A percentile compares a stretch with the other conserved stretches of the same genome.
phyloP scores from a whole-genome alignment of 1,140 invertebrate species.

The Galleria mellonella region DNA sequence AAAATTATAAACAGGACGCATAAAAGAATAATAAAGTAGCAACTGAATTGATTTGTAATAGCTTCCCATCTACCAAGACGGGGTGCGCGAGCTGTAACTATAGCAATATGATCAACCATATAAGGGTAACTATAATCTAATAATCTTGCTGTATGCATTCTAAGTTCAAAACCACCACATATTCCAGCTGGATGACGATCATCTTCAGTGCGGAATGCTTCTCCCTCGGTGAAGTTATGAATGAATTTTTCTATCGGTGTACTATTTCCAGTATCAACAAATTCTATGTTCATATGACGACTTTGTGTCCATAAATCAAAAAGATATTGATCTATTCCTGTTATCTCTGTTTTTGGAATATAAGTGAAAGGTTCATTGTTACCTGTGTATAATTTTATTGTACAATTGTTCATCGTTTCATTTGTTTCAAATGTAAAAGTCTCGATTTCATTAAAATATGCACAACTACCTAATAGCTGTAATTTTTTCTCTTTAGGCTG shows the following conservation, averaged over 20 bases:
- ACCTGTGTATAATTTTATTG: slow-evolving; percentile 2
- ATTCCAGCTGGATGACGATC: slow-evolving; percentile 1
- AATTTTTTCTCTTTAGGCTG: slow-evolving; percentile 5
- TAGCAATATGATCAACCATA: slow-evolving; percentile 6
- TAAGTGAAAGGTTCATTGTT: slow-evolving; percentile 9
- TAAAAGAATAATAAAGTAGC: not conserved
- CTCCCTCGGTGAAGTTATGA: not conserved
- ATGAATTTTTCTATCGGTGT: not conserved
- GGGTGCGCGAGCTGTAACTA: slow-evolving; percentile 5
- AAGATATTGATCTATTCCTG: not conserved
- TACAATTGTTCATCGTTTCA: not conserved
- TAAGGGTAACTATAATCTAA: slow-evolving; percentile 14
- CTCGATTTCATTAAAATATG: not conserved
- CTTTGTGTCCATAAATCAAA: slow-evolving; percentile 1
- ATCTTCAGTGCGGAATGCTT: not conserved
- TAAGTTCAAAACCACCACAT: slow-evolving; percentile 13
- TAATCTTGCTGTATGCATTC: not conserved
- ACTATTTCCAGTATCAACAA: slow-evolving; percentile 1
- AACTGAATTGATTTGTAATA: slow-evolving; percentile 7
- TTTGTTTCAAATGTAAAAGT: not conserved
- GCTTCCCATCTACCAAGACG: slow-evolving; percentile 8
- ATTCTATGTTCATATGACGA: not conserved
- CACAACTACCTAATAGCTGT: slow-evolving; percentile 2
- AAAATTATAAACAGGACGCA: not conserved
- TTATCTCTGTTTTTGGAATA: not conserved